These are phyloP conservation scores for Rhinella marina DNA, from an alignment of 2,797 vertebrate species.

Conservation along the genomic window DNA sequence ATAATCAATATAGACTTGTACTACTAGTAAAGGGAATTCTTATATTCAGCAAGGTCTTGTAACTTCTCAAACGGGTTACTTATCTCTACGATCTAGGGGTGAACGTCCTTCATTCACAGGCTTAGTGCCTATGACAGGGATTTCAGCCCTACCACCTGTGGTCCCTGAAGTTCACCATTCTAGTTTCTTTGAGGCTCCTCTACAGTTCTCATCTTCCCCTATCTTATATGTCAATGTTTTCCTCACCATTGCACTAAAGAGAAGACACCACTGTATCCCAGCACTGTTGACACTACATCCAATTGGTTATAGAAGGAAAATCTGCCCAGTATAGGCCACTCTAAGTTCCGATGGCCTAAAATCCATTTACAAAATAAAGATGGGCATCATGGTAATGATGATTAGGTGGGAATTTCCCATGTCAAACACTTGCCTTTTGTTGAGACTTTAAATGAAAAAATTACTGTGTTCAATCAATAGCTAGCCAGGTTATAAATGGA, in stretches of 20 bases:
- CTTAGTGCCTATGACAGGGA: not conserved
- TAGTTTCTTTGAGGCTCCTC: not conserved
- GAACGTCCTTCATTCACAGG: not conserved
- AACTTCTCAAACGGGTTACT: not conserved
- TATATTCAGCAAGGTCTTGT: not conserved
- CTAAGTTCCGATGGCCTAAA: no score
- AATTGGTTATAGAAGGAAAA: not conserved
- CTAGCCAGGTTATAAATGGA: no score
- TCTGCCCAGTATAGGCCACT: no score
- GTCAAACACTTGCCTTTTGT: not conserved
- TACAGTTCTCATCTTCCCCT: not conserved
- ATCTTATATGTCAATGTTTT: not conserved
- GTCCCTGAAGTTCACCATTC: not conserved
- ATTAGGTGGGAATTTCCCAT: not conserved
- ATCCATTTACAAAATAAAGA: no score
- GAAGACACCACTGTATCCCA: not conserved
- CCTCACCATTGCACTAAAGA: not conserved
- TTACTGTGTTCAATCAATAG: no score
- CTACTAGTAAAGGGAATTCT: not conserved
- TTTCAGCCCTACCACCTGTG: not conserved
- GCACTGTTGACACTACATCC: not conserved
- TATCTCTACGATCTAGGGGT: not conserved
- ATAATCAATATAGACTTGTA: not conserved
- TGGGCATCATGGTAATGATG: no score
- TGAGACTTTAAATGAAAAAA: not conserved